Base-by-base conservation (phyloP, 2,888 invertebrate species). In the Invenusta paracnida region DNA sequence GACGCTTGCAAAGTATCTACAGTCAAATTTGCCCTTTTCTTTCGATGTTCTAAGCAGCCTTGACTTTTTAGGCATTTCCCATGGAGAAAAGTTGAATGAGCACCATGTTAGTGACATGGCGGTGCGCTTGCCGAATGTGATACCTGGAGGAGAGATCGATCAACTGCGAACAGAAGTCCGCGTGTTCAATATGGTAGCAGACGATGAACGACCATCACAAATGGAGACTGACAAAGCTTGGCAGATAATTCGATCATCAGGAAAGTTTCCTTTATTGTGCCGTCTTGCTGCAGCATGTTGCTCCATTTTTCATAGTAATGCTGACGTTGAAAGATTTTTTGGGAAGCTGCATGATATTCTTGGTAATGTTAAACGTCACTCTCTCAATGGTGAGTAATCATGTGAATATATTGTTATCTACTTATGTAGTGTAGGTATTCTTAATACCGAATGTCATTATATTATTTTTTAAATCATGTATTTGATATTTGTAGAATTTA, bases 271-370 rank as follows among this genome's bases (percentile, higher is more conserved):
- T 27, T 79, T 79, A 27, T 79, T 79, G 28, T 79, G 79, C 28
- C 23, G 28, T 25, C 23, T 79, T 23, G 79, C 79, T 25, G 66
- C 66, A 66, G 66, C 79, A 79, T 79, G 79, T 79, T 79, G 79
- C 28, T 25, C 79, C 79, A 79, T 79, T 79, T 79, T 79, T 27
- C 79, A 79, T 27, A 27, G 79, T 79, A 79, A 79, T 79, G 79
- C 79, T 27, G 79, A 79, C 28, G 79, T 79, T n/a, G 79, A 79
- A 79, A 23, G 79, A 23, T 79, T 25, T 79, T 79, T 79, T 27
- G 28, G 79, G 23, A 23, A 79, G 28, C 28, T 79, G 79, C 79
- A 79, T 79, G 79, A 79, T n/a, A 79, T 79, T 79, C 79, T 25
- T 23, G 28, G n/a, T 27, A 79, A 79, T 79, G 79, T 25, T 25